phyloP scores from a whole-genome alignment of 2,888 invertebrate species.

The Candidula unifasciata region DNA sequence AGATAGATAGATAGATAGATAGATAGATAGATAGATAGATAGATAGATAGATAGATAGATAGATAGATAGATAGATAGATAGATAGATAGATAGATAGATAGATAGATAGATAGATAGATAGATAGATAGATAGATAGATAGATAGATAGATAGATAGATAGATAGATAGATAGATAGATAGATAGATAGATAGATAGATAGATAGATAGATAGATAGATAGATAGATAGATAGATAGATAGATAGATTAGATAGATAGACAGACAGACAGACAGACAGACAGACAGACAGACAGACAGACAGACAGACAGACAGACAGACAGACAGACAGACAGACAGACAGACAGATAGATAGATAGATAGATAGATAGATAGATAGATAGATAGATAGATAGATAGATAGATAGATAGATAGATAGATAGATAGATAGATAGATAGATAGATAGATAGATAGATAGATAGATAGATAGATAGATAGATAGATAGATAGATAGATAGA shows the following conservation, averaged over 20 bases:
- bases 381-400: neutral
- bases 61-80: neutral
- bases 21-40: neutral
- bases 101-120: neutral
- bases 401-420: neutral
- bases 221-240: neutral
- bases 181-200: neutral
- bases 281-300: constrained; percentile 20
- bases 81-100: neutral
- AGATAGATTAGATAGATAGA: neutral
- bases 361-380: neutral
- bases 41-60: neutral
- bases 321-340: neutral
- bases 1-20: too few relatives aligned
- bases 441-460: neutral
- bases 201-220: neutral
- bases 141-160: neutral
- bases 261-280: neutral
- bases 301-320: neutral
- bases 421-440: constrained; percentile 4
- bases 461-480: neutral
- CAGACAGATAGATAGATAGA: neutral
- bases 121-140: neutral
- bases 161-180: neutral
- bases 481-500: neutral